These are phyloP conservation scores for fruit fly (Drosophila melanogaster) DNA, from an alignment of 1,140 invertebrate species.

Conservation along the genomic window DNA sequence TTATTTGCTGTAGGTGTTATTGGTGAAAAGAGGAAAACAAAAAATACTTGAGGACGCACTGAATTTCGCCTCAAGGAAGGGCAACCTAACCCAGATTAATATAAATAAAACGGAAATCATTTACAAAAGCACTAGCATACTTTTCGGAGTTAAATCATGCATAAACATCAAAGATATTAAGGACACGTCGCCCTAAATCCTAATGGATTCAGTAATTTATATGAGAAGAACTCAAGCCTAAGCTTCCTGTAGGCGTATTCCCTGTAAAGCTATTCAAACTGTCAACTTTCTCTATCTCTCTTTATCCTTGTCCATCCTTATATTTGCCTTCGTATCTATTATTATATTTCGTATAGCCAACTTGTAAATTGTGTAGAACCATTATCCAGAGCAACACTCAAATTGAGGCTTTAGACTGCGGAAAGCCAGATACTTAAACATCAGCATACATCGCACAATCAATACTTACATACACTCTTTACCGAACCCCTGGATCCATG, in stretches of 20 bases:
- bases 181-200: background rate
- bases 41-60: slow-evolving; percentile 21
- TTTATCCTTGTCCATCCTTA: slow-evolving; percentile 10
- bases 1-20: slow-evolving; percentile 73
- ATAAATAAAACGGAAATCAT: slow-evolving; percentile 1
- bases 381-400: slow-evolving; percentile 6
- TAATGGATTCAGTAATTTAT: background rate
- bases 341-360: slow-evolving; percentile 30
- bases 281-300: slow-evolving; percentile 15
- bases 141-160: background rate
- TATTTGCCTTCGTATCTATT: slow-evolving; percentile 10
- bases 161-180: background rate
- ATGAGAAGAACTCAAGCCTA: slow-evolving; percentile 3
- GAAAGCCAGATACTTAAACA: slow-evolving; percentile 22
- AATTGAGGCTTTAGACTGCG: slow-evolving; percentile 2
- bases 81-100: slow-evolving; percentile 14
- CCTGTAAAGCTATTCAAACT: slow-evolving; percentile 25
- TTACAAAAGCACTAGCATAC: slow-evolving; percentile 5
- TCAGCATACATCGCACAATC: slow-evolving; percentile 27
- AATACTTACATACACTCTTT: slow-evolving; percentile 14
- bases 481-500: slow-evolving; percentile 2
- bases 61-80: slow-evolving; percentile 13
- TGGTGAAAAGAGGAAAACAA: slow-evolving; percentile 48
- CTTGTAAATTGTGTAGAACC: slow-evolving; percentile 37
- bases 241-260: slow-evolving; percentile 10